These are phyloP conservation scores for Myotis brandtii DNA, from an alignment of 2,113 vertebrate species.

Conservation along the genomic window DNA sequence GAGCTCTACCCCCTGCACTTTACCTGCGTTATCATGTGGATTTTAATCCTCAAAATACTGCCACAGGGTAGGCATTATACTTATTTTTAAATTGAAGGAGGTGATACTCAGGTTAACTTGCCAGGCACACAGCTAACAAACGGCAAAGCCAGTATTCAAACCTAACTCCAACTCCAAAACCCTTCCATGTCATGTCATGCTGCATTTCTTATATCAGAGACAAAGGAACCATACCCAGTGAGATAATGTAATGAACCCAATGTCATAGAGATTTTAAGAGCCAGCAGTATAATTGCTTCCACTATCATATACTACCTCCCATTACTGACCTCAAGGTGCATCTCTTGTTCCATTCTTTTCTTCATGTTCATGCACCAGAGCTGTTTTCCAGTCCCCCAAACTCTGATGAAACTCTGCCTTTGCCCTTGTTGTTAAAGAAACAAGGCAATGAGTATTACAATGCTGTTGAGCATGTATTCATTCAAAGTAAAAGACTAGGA, in stretches of 20 bases:
- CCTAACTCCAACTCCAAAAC: neutral
- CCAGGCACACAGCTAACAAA: neutral
- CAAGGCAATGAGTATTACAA: slow-evolving; percentile 76
- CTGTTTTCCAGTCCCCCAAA: slow-evolving; percentile 28
- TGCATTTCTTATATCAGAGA: neutral
- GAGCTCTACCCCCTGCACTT: neutral
- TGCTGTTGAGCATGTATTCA: slow-evolving; percentile 81
- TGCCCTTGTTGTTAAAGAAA: slow-evolving; percentile 68
- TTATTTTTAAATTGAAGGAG: slow-evolving; percentile 46
- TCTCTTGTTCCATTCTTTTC: neutral
- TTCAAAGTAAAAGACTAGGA: slow-evolving; percentile 83
- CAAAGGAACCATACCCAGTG: neutral
- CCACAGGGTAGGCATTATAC: neutral
- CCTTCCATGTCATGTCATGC: neutral
- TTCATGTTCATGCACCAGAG: slow-evolving; percentile 34
- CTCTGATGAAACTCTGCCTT: slow-evolving; percentile 33
- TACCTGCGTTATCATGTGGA: neutral
- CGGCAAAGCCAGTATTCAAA: slow-evolving; percentile 29
- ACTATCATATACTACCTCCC: neutral
- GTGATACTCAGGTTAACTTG: neutral
- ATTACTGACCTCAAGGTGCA: neutral
- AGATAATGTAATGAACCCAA: neutral
- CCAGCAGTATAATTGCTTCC: neutral
- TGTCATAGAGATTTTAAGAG: neutral
- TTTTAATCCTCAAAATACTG: neutral